phyloP scores from a whole-genome alignment of 2,113 vertebrate species.

The Muntiacus reevesi region DNA sequence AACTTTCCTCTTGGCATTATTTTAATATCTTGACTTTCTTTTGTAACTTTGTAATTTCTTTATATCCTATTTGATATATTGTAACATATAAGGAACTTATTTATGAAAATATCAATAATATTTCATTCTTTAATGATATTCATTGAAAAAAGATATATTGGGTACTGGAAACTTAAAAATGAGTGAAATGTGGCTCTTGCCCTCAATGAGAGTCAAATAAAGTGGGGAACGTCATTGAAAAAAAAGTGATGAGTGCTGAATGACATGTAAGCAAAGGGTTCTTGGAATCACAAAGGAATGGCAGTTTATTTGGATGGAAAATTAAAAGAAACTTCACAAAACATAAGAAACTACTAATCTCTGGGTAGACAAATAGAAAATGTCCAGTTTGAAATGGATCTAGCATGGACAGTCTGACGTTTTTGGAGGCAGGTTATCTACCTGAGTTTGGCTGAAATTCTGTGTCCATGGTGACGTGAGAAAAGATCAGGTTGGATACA shows the following conservation, averaged over 20 bases:
- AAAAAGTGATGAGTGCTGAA: neutral
- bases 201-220: neutral
- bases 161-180: neutral
- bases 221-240: neutral
- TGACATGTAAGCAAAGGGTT: neutral
- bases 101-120: neutral
- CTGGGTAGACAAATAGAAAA: neutral
- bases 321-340: neutral
- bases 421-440: neutral
- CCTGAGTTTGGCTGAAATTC: neutral
- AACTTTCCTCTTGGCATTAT: neutral
- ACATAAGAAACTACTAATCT: neutral
- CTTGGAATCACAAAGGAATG: neutral
- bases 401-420: rapidly evolving
- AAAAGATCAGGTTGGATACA: neutral
- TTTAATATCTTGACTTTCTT: neutral
- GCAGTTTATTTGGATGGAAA: neutral
- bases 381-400: neutral
- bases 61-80: neutral
- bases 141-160: neutral
- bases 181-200: neutral
- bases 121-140: neutral
- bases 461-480: neutral
- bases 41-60: neutral
- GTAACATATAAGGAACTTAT: neutral